Percentiles rank a stretch among this genome's conserved stretches.
Evolutionary conservation across 23 tunicate species (phyloP).

Genomic region (Clavelina lepadiformis): DNA sequence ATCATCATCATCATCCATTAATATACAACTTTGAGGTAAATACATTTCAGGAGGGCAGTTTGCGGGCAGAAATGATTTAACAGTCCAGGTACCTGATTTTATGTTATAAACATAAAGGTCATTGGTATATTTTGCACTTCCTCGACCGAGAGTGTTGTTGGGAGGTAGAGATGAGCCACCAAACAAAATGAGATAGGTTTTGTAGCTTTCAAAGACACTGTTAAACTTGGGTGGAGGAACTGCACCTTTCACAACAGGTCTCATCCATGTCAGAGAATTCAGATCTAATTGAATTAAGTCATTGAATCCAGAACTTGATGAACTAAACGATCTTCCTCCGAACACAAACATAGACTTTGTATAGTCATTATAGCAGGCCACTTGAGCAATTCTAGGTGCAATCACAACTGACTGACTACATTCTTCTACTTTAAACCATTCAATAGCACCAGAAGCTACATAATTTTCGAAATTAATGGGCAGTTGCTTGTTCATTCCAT

Average conservation of each 20-base stretch:
- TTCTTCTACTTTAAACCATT: slow-evolving; percentile 35
- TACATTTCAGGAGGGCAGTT: slow-evolving; percentile 57
- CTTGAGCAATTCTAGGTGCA: slow-evolving; percentile 22
- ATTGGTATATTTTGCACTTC: slow-evolving; percentile 34
- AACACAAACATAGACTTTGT: slow-evolving; percentile 56
- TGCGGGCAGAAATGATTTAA: slow-evolving; percentile 25
- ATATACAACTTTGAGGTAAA: slow-evolving; percentile 39
- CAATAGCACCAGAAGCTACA: slow-evolving; percentile 10
- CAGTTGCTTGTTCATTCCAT: slow-evolving; percentile 12
- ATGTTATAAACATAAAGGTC: slow-evolving; percentile 57
- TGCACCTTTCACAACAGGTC: slow-evolving; percentile 41
- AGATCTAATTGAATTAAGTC: slow-evolving; percentile 57
- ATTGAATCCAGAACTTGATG: slow-evolving; percentile 58
- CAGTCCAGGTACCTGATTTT: slow-evolving; percentile 28
- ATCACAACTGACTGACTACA: slow-evolving; percentile 3
- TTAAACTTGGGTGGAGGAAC: slow-evolving; percentile 59
- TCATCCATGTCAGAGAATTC: slow-evolving; percentile 49
- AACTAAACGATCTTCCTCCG: slow-evolving; percentile 57
- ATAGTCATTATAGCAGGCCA: slow-evolving; percentile 60
- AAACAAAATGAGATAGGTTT: slow-evolving; percentile 39
- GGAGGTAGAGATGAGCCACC: slow-evolving; percentile 57
- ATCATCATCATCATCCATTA: slow-evolving; percentile 34
- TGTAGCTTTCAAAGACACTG: slow-evolving; percentile 31
- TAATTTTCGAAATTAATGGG: slow-evolving; percentile 28
- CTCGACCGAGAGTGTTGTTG: slow-evolving; percentile 31